phyloP scores from a whole-genome alignment of 2,113 vertebrate genomes.

The Muscicapa adusta region DNA sequence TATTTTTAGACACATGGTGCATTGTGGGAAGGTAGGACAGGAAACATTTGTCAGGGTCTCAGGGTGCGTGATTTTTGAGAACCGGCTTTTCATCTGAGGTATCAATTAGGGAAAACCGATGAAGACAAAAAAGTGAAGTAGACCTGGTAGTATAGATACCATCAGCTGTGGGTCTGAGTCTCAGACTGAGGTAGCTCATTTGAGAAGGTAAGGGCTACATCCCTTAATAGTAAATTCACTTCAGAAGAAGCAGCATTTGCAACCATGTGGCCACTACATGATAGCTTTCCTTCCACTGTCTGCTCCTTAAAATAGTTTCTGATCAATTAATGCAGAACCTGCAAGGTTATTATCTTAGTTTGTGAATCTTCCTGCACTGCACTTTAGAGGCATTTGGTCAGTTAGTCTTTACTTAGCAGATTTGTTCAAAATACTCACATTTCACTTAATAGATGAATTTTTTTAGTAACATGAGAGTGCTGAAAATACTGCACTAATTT shows the following conservation, averaged over 20 bases:
- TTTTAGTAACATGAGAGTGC: background rate
- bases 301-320: background rate
- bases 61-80: background rate
- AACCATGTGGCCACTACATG: rapidly evolving
- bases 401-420: background rate
- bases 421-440: background rate
- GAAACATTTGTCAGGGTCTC: background rate
- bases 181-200: background rate
- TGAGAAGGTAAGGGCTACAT: background rate
- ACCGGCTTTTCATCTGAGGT: background rate
- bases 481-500: background rate
- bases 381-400: background rate
- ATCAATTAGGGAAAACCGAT: background rate
- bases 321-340: background rate
- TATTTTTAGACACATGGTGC: background rate
- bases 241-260: background rate
- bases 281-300: background rate
- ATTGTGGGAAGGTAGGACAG: background rate
- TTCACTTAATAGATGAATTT: background rate
- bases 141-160: background rate
- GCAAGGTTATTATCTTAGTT: background rate
- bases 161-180: background rate
- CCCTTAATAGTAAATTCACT: background rate
- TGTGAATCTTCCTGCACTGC: background rate
- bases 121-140: background rate